phyloP scores from a whole-genome alignment of 2,113 vertebrate species.

The Brienomyrus longianalis region DNA sequence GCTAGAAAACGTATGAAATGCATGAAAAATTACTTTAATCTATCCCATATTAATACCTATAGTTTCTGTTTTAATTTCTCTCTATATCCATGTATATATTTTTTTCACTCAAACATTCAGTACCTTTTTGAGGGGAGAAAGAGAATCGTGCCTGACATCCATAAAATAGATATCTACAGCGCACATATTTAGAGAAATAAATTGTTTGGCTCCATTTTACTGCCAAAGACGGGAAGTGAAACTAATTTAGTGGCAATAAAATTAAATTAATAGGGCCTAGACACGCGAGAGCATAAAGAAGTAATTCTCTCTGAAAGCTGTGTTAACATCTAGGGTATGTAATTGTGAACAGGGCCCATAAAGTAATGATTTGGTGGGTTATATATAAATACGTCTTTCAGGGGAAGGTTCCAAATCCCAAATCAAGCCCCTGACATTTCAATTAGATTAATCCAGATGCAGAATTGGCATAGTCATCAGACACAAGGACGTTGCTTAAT shows the following conservation, averaged over 20 bases:
- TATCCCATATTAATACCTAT: not conserved
- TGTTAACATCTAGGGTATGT: constrained; percentile 62
- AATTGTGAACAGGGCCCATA: constrained; percentile 56
- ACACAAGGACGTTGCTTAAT: constrained; percentile 19
- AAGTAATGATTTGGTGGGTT: constrained; percentile 56
- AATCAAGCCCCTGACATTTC: constrained; percentile 41
- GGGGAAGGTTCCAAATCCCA: constrained; percentile 45
- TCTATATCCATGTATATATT: not conserved
- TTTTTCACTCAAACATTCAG: not conserved
- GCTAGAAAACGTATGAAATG: not conserved
- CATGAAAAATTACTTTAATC: not conserved
- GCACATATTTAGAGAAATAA: constrained; percentile 60
- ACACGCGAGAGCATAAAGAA: constrained; percentile 62
- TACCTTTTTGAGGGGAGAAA: not conserved
- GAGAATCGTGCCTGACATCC: constrained; percentile 24
- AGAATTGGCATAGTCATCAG: constrained; percentile 30
- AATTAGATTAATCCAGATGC: constrained; percentile 32
- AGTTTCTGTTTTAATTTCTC: not conserved
- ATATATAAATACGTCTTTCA: constrained; percentile 55
- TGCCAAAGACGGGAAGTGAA: constrained; percentile 61
- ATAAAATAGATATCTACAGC: constrained; percentile 47
- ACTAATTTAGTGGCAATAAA: constrained; percentile 71
- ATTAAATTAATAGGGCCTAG: constrained; percentile 68
- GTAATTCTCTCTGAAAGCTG: constrained; percentile 61
- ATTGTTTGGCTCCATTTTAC: constrained; percentile 59